Base-by-base conservation (phyloP, 2,797 vertebrate genomes). In the Alfaro cultratus region DNA sequence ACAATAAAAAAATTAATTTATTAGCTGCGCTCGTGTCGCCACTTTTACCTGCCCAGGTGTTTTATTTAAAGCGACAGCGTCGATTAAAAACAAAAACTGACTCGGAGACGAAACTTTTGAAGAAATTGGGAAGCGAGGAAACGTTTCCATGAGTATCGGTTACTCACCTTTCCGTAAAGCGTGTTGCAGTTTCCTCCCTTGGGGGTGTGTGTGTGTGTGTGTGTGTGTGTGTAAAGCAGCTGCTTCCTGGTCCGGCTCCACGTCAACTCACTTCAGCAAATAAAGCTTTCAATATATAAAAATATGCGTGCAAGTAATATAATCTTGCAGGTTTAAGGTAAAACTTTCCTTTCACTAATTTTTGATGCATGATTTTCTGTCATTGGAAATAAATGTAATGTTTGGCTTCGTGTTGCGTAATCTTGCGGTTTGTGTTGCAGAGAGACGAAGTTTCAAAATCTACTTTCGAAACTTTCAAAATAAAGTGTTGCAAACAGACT, bases 201-300 rank as follows among this genome's bases (percentile, higher is more conserved):
- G 68, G 11, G 41, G 16, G 23, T 7, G 67, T 12, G 67, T 13
- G 15, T 36, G 43, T 55, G 47, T 21, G 47, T 6, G 47, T 75
- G 74, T 53, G 74, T 4, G n/a, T 15, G 21, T 43, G 46, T 15
- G 67, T 36, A 13, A 75, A 74, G 49, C 75, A 77, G 53, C 85
- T 80, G 87, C 93, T 95, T 95, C 94, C 94, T 94, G 94, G 89
- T 91, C 1, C 16, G 41, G 41, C 74, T 72, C 81, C 83, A 85
- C 92, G 88, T 93, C 87, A 86, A 41, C 67, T 5, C 34, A 21
- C 60, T 64, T 21, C 0, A 64, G 7, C 31, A 62, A 62, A 34
- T 31, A 23, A 21, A 41, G 67, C 10, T 13, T n/a, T 70, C 2
- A 70, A n/a, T 15, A n/a, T 15, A n/a, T 2, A 10, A 41, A 41